These are phyloP conservation scores for Amiota minor DNA, from an alignment of 2,888 invertebrate genomes.

Conservation along the genomic window DNA sequence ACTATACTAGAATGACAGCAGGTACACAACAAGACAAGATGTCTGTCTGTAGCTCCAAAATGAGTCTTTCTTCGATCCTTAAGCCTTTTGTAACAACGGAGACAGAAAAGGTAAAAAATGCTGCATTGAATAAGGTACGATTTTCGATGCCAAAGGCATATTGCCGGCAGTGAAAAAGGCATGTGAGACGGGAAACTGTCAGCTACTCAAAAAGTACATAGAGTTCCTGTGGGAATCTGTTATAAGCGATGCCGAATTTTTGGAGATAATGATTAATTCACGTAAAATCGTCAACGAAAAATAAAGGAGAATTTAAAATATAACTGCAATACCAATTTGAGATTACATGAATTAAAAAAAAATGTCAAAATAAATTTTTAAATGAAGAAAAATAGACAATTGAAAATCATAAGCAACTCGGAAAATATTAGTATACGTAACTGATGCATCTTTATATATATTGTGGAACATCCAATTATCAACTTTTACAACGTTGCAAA, in stretches of 20 bases:
- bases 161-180: conserved; percentile 59
- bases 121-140: conserved; percentile 69
- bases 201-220: conserved; percentile 62
- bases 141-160: conserved; percentile 65
- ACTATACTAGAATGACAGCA: not conserved
- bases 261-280: conserved; percentile 76
- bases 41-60: conserved; percentile 67
- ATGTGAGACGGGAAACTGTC: conserved; percentile 55
- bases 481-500: too few species aligned
- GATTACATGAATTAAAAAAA: too few species aligned
- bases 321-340: too few species aligned
- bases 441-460: too few species aligned
- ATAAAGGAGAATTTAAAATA: too few species aligned
- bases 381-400: too few species aligned
- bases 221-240: conserved; percentile 58
- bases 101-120: conserved; percentile 66
- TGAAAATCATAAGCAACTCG: too few species aligned
- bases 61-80: conserved; percentile 67
- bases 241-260: conserved; percentile 75
- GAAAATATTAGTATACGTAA: too few species aligned
- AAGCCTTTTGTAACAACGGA: conserved; percentile 64
- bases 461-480: too few species aligned
- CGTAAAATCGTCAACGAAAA: conserved; percentile 77
- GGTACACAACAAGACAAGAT: conserved; percentile 45
- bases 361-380: too few species aligned